Evolutionary conservation across 1,140 invertebrate genomes (phyloP), one percentile per base, ranked within the genome.

Genomic region (Whitmania pigra): DNA sequence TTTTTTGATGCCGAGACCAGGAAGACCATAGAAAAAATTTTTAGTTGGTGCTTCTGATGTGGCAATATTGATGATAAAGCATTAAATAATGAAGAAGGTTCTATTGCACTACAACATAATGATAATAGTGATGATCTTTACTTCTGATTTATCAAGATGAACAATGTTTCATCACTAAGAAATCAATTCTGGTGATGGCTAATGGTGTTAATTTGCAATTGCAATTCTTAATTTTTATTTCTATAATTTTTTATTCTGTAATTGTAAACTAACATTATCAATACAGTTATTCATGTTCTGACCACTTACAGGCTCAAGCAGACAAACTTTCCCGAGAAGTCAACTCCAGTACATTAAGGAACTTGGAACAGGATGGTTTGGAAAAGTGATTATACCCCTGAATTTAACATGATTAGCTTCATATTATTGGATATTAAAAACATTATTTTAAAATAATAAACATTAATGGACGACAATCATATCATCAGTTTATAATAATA

Each of bases 281-380:
- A 22, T n/a, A 53, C 5, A 43, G 49, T 18, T 70, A 27, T 20
- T 25, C 20, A 43, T 70, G 69, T 53, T 53, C 25, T 71, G n/a
- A 71, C 36, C 29, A 55, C 22, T 27, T 18, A 27, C n/a, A 54
- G 43, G 20, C 49, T 22, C 27, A 13, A 81, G 83, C 1, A 83
- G 86, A 60, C 84, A 85, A 67, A 88, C 90, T 79, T 89, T 92
- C 77, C 88, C 90, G 0, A 84, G 91, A 75, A 87, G 87, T 74
- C 87, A 88, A 77, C 80, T 93, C 60, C 88, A 90, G 77, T 94
- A 92, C 79, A 84, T 92, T 0, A 86, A 87, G 76, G 90, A 92
- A 82, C 85, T 92, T 66, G 90, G 90, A 7, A 86, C 86, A 76
- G 90, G 90, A 29, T 92, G 90, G 90, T 94, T 92, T 84, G 91